phyloP scores from a whole-genome alignment of 2,888 invertebrate genomes.

The Yponomeuta sedellus region DNA sequence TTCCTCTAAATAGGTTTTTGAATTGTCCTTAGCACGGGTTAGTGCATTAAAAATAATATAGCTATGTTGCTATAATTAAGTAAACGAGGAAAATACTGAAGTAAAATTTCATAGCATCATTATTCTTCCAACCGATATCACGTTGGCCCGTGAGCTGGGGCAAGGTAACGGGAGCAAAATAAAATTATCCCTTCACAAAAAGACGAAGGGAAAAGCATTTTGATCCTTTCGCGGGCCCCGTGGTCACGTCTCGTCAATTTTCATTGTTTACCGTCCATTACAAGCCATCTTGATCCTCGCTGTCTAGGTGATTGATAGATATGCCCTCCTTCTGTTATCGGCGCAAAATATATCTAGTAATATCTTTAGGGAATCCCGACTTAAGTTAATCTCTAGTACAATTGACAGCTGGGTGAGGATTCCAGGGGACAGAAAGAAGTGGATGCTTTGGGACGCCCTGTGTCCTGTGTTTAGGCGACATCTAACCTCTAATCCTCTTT shows the following conservation, averaged over 20 bases:
- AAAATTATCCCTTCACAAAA: neutral
- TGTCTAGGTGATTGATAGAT: constrained; percentile 10
- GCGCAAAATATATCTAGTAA: neutral
- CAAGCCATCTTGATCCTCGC: constrained; percentile 56
- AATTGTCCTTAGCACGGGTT: too few relatives aligned
- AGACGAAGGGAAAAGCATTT: constrained; percentile 38
- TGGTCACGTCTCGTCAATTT: constrained; percentile 49
- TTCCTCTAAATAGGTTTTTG: too few relatives aligned
- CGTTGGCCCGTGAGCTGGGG: neutral
- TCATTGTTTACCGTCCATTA: constrained; percentile 64
- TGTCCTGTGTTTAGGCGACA: too few relatives aligned
- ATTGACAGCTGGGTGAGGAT: too few relatives aligned
- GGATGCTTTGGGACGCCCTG: too few relatives aligned
- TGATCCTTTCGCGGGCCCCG: constrained; percentile 43
- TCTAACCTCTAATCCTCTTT: too few relatives aligned
- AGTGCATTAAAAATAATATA: too few relatives aligned
- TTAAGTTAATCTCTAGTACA: too few relatives aligned
- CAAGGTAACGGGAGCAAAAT: neutral
- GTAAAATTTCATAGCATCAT: neutral
- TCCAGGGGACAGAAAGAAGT: too few relatives aligned
- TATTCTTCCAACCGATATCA: neutral
- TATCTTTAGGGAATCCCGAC: too few relatives aligned
- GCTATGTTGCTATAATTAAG: too few relatives aligned
- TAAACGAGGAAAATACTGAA: too few relatives aligned
- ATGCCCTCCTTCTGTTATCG: neutral